phyloP scores from a whole-genome alignment of 2,797 vertebrate species.

The Danio kyathit region DNA sequence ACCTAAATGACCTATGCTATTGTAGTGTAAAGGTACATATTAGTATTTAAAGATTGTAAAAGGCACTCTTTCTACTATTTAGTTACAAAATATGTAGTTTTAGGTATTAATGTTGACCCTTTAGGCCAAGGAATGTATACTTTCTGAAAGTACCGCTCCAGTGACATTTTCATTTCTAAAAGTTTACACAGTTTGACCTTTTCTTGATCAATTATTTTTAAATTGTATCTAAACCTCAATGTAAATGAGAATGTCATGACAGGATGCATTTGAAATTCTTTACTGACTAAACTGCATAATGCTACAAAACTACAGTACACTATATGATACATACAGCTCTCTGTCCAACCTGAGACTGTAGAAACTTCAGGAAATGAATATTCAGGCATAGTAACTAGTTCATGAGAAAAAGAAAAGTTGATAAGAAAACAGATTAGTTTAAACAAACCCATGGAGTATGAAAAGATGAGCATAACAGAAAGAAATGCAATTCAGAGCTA shows the following conservation, averaged over 20 bases:
- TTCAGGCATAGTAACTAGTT: conserved; percentile 10
- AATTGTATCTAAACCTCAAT: neutral
- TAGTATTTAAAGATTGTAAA: too few relatives aligned
- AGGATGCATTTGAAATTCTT: neutral
- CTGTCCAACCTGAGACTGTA: conserved; percentile 11
- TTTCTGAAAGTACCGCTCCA: too few relatives aligned
- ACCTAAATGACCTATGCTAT: too few relatives aligned
- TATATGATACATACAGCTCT: conserved; percentile 38
- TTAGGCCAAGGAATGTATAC: too few relatives aligned
- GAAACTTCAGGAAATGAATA: conserved; percentile 35
- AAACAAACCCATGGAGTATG: conserved; percentile 15
- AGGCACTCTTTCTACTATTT: too few relatives aligned
- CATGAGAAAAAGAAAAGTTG: conserved; percentile 20
- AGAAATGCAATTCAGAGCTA: neutral
- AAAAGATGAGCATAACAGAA: neutral
- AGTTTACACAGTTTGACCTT: too few relatives aligned
- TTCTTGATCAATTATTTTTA: too few relatives aligned
- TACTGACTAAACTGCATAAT: conserved; percentile 2
- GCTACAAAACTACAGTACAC: neutral
- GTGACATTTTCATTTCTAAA: too few relatives aligned
- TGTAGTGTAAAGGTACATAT: too few relatives aligned
- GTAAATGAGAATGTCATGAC: neutral
- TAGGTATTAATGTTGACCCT: too few relatives aligned
- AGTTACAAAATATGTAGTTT: too few relatives aligned
- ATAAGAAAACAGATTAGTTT: conserved; percentile 11